A percentile compares a stretch with the other conserved stretches of the same genome.
These are phyloP conservation scores for Monopis laevigella DNA, from an alignment of 2,888 invertebrate species.

Conservation along the genomic window DNA sequence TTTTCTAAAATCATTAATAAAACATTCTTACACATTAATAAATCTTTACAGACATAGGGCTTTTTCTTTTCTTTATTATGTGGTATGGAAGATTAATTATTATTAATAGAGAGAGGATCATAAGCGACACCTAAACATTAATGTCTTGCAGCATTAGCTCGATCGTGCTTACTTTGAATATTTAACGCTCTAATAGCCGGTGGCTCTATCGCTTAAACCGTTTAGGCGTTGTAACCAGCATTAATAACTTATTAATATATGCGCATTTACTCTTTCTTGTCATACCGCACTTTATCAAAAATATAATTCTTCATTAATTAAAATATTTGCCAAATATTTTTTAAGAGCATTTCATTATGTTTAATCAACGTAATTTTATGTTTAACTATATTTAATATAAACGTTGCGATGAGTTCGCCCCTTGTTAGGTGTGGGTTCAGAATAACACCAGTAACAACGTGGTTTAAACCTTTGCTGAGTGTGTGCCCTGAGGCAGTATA, in stretches of 20 bases:
- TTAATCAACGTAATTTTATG: too few species aligned
- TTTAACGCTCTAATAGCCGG: slow-evolving; percentile 12
- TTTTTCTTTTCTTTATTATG: slow-evolving; percentile 2
- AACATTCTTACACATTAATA: not conserved
- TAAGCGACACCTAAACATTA: slow-evolving; percentile 36
- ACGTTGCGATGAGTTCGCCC: too few species aligned
- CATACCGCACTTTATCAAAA: not conserved
- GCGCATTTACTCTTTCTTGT: slow-evolving; percentile 14
- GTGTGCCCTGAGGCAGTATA: too few species aligned
- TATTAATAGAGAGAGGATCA: slow-evolving; percentile 35
- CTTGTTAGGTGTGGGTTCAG: too few species aligned
- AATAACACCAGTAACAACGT: too few species aligned
- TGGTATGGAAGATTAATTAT: slow-evolving; percentile 34
- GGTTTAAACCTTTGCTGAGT: too few species aligned
- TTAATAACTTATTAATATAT: slow-evolving; percentile 20
- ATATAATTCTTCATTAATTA: too few species aligned
- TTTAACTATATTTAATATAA: too few species aligned
- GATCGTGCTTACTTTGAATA: slow-evolving; percentile 20
- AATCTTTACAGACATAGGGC: not conserved
- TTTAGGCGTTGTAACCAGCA: slow-evolving; percentile 18
- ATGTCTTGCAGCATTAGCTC: slow-evolving; percentile 38
- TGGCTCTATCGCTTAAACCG: slow-evolving; percentile 11
- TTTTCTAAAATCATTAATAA: too few species aligned
- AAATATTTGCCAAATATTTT: too few species aligned
- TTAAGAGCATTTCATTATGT: too few species aligned